Percentiles rank a stretch among this genome's conserved stretches.
Conservation (phyloP, 2,113 vertebrate genomes). For the Engystomops pustulosus region DNA sequence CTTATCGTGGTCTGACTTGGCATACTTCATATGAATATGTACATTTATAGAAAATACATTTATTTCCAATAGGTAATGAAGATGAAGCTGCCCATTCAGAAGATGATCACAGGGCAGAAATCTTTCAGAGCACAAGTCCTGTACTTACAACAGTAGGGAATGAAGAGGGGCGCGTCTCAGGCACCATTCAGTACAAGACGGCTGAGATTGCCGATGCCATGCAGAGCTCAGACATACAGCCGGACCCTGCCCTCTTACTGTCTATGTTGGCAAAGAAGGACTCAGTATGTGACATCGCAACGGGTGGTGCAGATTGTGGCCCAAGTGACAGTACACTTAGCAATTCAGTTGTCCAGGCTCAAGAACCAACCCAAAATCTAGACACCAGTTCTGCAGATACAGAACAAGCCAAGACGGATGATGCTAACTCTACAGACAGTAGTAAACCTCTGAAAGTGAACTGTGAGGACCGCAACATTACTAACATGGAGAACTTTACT, state of each 20-base stretch:
- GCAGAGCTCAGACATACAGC: constrained; percentile 71
- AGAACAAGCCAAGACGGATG: constrained; percentile 65
- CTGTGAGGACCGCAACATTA: constrained; percentile 88
- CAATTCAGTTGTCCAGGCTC: constrained; percentile 37
- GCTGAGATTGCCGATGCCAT: constrained; percentile 83
- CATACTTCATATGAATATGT: no score
- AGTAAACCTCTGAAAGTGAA: constrained; percentile 86
- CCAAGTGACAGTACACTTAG: background rate
- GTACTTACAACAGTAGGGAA: background rate
- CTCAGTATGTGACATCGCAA: constrained; percentile 65
- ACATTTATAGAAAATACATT: no score
- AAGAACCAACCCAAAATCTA: constrained; percentile 58
- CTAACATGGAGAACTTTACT: constrained; percentile 71
- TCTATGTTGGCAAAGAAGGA: constrained; percentile 78
- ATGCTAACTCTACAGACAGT: constrained; percentile 81
- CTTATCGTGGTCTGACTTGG: no score
- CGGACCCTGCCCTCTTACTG: constrained; percentile 71
- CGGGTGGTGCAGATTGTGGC: constrained; percentile 36
- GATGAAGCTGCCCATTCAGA: constrained; percentile 3
- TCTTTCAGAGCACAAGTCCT: background rate
- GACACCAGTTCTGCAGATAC: constrained; percentile 69
- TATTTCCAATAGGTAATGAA: constrained; percentile 3
- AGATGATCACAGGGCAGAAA: constrained; percentile 6
- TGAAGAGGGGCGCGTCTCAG: constrained; percentile 5
- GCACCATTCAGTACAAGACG: constrained; percentile 71